These are phyloP conservation scores for Ophion slaviceki DNA, from an alignment of 2,888 invertebrate species.

Conservation along the genomic window DNA sequence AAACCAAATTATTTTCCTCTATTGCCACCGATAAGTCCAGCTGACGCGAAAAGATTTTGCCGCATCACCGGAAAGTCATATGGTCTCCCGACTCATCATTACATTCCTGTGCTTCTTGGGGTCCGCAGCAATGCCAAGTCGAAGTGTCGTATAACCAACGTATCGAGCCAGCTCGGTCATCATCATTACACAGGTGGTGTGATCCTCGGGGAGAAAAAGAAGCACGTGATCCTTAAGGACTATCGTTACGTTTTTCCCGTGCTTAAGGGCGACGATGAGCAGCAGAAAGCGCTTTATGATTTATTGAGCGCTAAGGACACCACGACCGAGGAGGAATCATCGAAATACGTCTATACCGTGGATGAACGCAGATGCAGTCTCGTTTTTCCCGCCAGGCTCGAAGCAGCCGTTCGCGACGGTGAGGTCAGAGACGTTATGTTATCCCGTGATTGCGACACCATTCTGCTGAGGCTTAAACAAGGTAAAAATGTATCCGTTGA, in stretches of 20 bases:
- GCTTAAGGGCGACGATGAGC: conserved; percentile 88
- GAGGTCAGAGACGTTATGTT: conserved; percentile 91
- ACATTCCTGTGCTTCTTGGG: conserved; percentile 90
- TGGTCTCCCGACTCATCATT: conserved; percentile 90
- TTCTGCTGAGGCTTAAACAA: conserved; percentile 89
- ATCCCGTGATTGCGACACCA: conserved; percentile 90
- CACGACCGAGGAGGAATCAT: conserved; percentile 84
- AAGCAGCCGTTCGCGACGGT: conserved; percentile 91
- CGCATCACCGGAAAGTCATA: conserved; percentile 92
- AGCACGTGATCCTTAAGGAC: conserved; percentile 88
- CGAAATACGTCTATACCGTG: conserved; percentile 90
- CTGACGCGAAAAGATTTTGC: conserved; percentile 92
- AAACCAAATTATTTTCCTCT: conserved; percentile 93
- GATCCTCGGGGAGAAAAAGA: conserved; percentile 87
- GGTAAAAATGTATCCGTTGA: conserved; percentile 91
- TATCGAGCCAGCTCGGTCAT: conserved; percentile 86
- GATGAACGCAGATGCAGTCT: conserved; percentile 90
- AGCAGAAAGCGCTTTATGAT: conserved; percentile 87
- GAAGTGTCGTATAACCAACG: conserved; percentile 88
- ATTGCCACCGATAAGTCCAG: conserved; percentile 91
- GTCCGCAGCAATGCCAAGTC: conserved; percentile 82
- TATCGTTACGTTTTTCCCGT: conserved; percentile 91
- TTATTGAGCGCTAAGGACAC: conserved; percentile 86
- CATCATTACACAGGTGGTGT: conserved; percentile 86
- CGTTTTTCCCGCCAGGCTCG: conserved; percentile 90